These are phyloP conservation scores for Maniola jurtina DNA, from an alignment of 1,140 invertebrate genomes.

Conservation along the genomic window DNA sequence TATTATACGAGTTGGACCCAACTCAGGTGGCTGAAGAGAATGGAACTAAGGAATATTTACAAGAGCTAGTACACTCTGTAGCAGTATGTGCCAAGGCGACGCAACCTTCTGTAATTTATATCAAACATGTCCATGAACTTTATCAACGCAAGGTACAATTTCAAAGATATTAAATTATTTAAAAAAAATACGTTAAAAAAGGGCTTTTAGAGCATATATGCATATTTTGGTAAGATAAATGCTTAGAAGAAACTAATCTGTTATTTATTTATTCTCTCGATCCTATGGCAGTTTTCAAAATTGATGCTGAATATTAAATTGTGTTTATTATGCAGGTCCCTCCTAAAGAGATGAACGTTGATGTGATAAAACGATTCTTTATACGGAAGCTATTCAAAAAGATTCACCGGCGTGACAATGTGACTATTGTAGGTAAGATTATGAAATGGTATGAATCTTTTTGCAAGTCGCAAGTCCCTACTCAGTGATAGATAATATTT, in stretches of 20 bases:
- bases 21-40: conserved; percentile 13
- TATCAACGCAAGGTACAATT: conserved; percentile 24
- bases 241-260: too few relatives aligned
- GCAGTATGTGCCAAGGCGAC: conserved; percentile 20
- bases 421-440: conserved; percentile 53
- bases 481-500: too few relatives aligned
- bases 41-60: conserved; percentile 16
- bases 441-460: too few relatives aligned
- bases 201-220: too few relatives aligned
- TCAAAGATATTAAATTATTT: too few relatives aligned
- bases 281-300: not conserved
- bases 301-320: not conserved
- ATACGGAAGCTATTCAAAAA: conserved; percentile 25
- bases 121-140: conserved; percentile 20
- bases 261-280: not conserved
- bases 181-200: too few relatives aligned
- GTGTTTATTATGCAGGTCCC: conserved; percentile 8
- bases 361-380: conserved; percentile 26
- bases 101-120: conserved; percentile 28
- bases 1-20: conserved; percentile 30
- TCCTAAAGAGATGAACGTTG: conserved; percentile 2
- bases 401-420: conserved; percentile 27
- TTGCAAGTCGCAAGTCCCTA: too few relatives aligned
- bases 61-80: conserved; percentile 14
- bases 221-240: too few relatives aligned